A percentile compares a stretch with the other conserved stretches of the same genome.
These are phyloP conservation scores for Sakesphorus luctuosus DNA, from an alignment of 2,113 vertebrate genomes.

Conservation along the genomic window DNA sequence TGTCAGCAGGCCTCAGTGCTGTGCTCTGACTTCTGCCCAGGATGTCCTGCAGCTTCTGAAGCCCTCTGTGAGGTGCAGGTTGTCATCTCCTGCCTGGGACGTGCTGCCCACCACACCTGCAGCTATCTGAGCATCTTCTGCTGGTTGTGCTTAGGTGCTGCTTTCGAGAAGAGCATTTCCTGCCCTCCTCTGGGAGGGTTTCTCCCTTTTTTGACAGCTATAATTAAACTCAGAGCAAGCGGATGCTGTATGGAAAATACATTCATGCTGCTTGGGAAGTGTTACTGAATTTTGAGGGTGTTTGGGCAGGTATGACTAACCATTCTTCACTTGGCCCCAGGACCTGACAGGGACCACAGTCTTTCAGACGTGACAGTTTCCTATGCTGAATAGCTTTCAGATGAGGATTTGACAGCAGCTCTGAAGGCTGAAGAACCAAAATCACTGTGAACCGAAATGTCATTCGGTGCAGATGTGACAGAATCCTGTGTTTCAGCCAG, in stretches of 20 bases:
- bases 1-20: neutral
- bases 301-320: neutral
- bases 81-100: neutral
- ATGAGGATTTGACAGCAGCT: conserved; percentile 13
- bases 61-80: neutral
- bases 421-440: neutral
- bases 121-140: neutral
- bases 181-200: neutral
- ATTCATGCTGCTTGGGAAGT: neutral
- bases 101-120: neutral
- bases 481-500: rapidly evolving
- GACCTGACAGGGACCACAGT: neutral
- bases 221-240: neutral
- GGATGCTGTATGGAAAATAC: neutral
- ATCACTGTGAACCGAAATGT: neutral
- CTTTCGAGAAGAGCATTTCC: neutral
- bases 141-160: neutral
- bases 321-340: neutral
- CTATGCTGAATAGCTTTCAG: neutral
- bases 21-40: neutral
- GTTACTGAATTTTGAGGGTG: neutral
- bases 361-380: conserved; percentile 4
- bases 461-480: neutral
- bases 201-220: neutral
- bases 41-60: neutral